Evolutionary conservation across 2,797 vertebrate genomes (phyloP), one percentile per base, ranked within the genome.

Genomic region (Ctenopoma kingsleyae): DNA sequence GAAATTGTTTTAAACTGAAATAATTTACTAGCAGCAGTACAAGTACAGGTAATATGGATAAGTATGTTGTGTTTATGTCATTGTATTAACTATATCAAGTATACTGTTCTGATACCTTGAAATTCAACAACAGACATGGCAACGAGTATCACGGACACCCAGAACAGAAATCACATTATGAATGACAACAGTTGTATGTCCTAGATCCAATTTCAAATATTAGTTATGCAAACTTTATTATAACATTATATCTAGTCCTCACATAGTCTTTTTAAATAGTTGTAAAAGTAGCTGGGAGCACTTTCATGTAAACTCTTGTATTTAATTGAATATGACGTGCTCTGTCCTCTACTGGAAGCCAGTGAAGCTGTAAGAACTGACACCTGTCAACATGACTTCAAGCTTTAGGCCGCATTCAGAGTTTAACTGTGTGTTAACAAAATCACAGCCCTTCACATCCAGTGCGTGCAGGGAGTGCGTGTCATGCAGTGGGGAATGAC

Each of bases 331-430:
- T 40, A 57, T 66, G 74, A 76, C 4, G 3, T 40, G 50, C 40
- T 83, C 6, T 1, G 38, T 68, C 46, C 67, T 65, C 25, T 44
- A 41, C 54, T 61, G 20, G 49, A 80, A 74, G 60, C 61, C 68
- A 38, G 46, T 58, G 51, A 67, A 52, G 62, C 56, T 55, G 40
- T 15, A 52, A 80, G 56, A 77, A 40, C 27, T 75, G 78, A 79
- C 64, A 50, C 22, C 67, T 67, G 70, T 59, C 61, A 63, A 47
- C 58, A 43, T 17, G 50, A 44, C 54, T 64, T 19, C 30, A 11
- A 52, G 66, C 65, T 47, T 25, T 32, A 44, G 43, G 68, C 44
- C 9, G 17, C 43, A 6, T 44, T 44, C n/a, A 44, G 43, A 44
- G 43, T 19, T 19, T 44, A n/a, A 44, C 17, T 19, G 43, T 44